Conservation (phyloP, 2,888 invertebrate species). For the Odontocolon sp. region DNA sequence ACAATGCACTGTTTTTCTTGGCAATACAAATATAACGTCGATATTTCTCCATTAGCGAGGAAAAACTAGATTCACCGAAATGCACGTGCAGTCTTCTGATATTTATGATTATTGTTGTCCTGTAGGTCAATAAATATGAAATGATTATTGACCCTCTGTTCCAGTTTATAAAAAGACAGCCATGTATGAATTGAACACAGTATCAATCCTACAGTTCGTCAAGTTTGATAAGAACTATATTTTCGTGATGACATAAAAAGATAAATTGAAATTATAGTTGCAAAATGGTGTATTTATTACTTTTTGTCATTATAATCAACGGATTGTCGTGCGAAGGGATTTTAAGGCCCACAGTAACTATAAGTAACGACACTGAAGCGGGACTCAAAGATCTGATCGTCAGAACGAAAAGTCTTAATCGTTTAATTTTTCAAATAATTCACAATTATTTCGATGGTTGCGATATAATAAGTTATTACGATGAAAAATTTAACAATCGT, state of each 20-base stretch:
- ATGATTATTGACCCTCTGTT: slow-evolving; percentile 46
- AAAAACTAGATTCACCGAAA: no score
- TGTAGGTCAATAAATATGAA: slow-evolving; percentile 60
- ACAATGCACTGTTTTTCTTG: no score
- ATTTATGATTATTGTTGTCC: slow-evolving; percentile 50
- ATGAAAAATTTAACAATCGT: slow-evolving; percentile 69
- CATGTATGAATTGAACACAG: slow-evolving; percentile 40
- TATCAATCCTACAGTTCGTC: slow-evolving; percentile 11
- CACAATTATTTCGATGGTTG: slow-evolving; percentile 85
- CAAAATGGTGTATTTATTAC: background rate
- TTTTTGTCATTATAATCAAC: slow-evolving; percentile 7
- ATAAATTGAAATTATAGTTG: background rate
- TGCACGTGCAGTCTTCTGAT: slow-evolving; percentile 21
- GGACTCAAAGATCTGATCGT: background rate
- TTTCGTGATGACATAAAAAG: background rate
- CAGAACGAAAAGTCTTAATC: slow-evolving; percentile 79
- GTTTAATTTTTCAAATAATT: slow-evolving; percentile 84
- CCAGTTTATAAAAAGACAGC: slow-evolving; percentile 37
- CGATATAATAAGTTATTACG: slow-evolving; percentile 86
- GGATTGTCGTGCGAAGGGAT: background rate
- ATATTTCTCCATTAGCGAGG: no score
- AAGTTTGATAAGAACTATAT: slow-evolving; percentile 20
- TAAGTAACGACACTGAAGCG: background rate
- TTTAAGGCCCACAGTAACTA: background rate
- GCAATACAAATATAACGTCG: no score